These are phyloP conservation scores for Sciurus carolinensis DNA, from an alignment of 2,797 vertebrate species.

Conservation along the genomic window DNA sequence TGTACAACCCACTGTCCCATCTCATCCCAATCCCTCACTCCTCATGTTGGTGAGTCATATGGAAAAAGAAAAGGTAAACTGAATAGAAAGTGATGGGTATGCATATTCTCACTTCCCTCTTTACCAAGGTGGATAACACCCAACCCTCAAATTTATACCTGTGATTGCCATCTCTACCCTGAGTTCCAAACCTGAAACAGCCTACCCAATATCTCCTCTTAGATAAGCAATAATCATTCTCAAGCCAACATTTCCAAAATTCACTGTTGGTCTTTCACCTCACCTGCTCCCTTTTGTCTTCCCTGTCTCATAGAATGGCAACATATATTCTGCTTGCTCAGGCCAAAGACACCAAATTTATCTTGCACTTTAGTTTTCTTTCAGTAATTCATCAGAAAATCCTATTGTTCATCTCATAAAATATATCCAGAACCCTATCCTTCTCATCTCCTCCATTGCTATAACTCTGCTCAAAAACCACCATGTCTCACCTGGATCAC, in stretches of 20 bases:
- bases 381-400: background rate
- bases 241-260: background rate
- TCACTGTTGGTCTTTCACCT: background rate
- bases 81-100: background rate
- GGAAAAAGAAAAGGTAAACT: background rate
- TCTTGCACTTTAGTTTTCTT: background rate
- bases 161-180: background rate
- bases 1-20: background rate
- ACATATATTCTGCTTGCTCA: background rate
- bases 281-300: background rate
- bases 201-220: background rate
- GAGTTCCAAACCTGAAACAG: background rate
- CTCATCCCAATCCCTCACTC: background rate
- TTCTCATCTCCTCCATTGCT: background rate
- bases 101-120: background rate
- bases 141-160: accelerated
- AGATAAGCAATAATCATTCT: no score
- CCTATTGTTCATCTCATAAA: background rate
- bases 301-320: background rate
- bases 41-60: background rate
- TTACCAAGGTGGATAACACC: background rate
- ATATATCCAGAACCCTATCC: background rate
- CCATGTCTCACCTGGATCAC: background rate
- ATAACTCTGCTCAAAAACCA: no score
- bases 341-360: background rate